Evolutionary conservation across 2,888 invertebrate species (phyloP), one percentile per base, ranked within the genome.

Genomic region (Meteorus cinctellus): DNA sequence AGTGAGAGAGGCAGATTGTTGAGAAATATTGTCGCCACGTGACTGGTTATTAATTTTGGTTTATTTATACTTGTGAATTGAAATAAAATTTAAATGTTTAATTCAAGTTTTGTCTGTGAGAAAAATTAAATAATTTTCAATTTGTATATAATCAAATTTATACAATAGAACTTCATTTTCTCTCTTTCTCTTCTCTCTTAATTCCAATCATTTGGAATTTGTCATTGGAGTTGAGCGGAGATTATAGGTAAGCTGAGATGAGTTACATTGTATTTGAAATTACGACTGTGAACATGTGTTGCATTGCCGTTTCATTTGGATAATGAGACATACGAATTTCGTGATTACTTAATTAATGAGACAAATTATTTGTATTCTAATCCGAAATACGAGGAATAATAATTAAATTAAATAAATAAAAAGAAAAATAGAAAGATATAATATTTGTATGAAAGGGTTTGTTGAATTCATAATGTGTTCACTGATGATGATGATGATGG

Each of bases 21-120:
- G n/a, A n/a, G n/a, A 48, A 48, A 48, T 48, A 48, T 16, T 48
- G 48, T 48, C n/a, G 27, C 60, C 60, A 60, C 60, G 29, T 60
- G 60, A 60, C 29, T 60, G 16, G 29, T 60, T n/a, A 31, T 62
- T 62, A 31, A 62, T n/a, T n/a, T 62, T 29, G 19, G 6, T 19
- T 19, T 55, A 55, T 19, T 55, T 55, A 19, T 6, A 55, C 1
- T 8, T 24, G 5, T 55, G 0, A 19, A 55, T 55, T 55, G n/a
- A 55, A 24, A 55, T 19, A 55, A 5, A 55, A 55, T n/a, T 48
- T 5, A 4, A 55, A 19, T 19, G 19, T 24, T 55, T 1, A 55
- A 19, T 24, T 8, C 4, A 55, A 5, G n/a, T 55, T 55, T 19
- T n/a, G n/a, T 6, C 2, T 41, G 12, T 8, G 12, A 12, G 41